Percentiles rank a stretch among this genome's conserved stretches.
Conservation (phyloP, 2,888 invertebrate species). For the Apamea monoglypha region DNA sequence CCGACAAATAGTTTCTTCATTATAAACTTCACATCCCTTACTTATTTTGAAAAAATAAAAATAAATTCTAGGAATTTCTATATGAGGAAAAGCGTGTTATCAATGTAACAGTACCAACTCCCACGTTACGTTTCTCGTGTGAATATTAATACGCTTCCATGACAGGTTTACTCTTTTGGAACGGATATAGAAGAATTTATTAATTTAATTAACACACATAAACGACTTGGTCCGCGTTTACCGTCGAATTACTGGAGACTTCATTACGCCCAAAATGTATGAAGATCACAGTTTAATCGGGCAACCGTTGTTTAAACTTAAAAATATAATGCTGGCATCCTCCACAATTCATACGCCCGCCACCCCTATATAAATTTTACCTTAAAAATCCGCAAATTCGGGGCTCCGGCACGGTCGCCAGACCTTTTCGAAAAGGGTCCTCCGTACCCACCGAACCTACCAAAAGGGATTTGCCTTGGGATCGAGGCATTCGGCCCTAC, state of each 20-base stretch:
- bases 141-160: conserved; percentile 1
- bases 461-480: conserved; percentile 90
- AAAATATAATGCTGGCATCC: conserved; percentile 67
- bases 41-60: background rate
- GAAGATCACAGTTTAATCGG: conserved; percentile 59
- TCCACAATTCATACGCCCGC: conserved; percentile 71
- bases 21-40: conserved; percentile 4
- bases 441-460: conserved; percentile 68
- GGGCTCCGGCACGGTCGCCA: conserved; percentile 85
- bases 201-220: conserved; percentile 55
- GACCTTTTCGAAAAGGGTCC: conserved; percentile 88
- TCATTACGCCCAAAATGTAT: conserved; percentile 54
- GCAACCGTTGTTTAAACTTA: conserved; percentile 61
- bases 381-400: conserved; percentile 91
- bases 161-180: conserved; percentile 10
- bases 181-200: conserved; percentile 43
- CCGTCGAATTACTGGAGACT: conserved; percentile 45
- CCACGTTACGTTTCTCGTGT: background rate
- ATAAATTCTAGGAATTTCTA: background rate
- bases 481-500: conserved; percentile 85
- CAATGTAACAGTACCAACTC: background rate
- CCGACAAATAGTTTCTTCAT: conserved; percentile 8
- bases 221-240: conserved; percentile 34
- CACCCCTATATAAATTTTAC: conserved; percentile 89
- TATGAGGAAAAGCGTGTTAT: conserved; percentile 2